Evolutionary conservation across 1,140 invertebrate genomes (phyloP), one percentile per base, ranked within the genome.

Genomic region (Tribolium madens): DNA sequence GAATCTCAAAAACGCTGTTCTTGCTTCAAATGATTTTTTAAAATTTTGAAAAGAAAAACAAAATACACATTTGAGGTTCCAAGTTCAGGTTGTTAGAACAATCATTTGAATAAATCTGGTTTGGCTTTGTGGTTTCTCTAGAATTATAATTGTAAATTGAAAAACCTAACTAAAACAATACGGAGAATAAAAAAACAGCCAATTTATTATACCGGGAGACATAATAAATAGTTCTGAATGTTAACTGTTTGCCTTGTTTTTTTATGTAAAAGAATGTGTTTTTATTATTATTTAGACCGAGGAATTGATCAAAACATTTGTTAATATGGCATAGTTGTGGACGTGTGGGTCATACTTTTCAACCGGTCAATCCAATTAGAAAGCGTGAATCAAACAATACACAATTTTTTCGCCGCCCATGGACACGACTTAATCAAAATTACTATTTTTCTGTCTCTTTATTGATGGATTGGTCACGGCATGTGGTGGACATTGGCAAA

Each of bases 191-290:
- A 57, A 57, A 26, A 57, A 3, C 10, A 21, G 18, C 14, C 13
- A 57, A 50, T 14, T 14, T 57, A 57, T 57, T 57, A 18, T 26
- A 57, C 18, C 7, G 52, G 4, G 4, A 26, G 52, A 17, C 18
- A 57, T 64, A 31, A 64, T 64, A 33, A 33, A 33, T 9, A 9
- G 36, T 42, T 42, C n/a, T 33, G 57, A 64, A 64, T 64, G 57
- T 64, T 64, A 64, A 64, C 10, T 33, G 57, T 64, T 64, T 33
- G 26, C 57, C 57, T 64, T 64, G 57, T 64, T 64, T 64, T 64
- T 33, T 17, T n/a, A 21, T 57, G 52, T 18, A 18, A 18, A 42
- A 42, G 36, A 42, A 42, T 42, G 36, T 42, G 36, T 42, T 42
- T n/a, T 42, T 42, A n/a, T 42, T 42, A 42, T 42, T 7, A 42